Conservation (phyloP, 1,140 invertebrate genomes). For the Atta cephalotes region DNA sequence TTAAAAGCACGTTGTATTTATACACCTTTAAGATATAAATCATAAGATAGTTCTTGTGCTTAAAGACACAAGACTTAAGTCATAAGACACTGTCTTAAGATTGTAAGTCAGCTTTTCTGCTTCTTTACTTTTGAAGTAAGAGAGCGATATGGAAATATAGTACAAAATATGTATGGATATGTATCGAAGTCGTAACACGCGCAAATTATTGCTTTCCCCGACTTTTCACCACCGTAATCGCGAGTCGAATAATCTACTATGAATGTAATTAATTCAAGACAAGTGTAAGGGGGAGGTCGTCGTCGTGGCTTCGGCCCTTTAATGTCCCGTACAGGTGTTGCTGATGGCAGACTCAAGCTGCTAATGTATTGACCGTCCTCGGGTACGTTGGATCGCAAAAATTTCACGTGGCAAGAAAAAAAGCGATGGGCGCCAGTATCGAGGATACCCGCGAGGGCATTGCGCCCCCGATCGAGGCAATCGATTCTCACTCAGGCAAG, state of each 20-base stretch:
- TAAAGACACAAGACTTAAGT: too few species aligned
- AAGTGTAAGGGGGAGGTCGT: conserved; percentile 24
- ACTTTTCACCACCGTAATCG: conserved; percentile 37
- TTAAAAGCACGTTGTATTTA: too few species aligned
- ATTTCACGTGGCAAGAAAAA: conserved; percentile 35
- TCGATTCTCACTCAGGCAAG: conserved; percentile 59
- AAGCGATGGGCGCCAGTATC: conserved; percentile 28
- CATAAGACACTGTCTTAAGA: too few species aligned
- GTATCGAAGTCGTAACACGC: neutral
- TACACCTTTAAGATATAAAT: too few species aligned
- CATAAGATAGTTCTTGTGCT: too few species aligned
- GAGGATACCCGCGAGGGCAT: neutral
- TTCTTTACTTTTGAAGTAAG: too few species aligned
- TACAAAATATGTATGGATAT: neutral
- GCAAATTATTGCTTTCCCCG: conserved; percentile 1
- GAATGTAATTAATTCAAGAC: conserved; percentile 66
- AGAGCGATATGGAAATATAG: neutral
- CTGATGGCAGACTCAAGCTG: conserved; percentile 49
- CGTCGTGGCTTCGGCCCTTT: conserved; percentile 55
- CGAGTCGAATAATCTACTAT: conserved; percentile 51
- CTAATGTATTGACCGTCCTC: conserved; percentile 62
- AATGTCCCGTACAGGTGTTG: conserved; percentile 65
- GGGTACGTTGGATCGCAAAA: conserved; percentile 51
- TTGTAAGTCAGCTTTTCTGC: too few species aligned
- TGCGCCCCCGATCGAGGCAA: conserved; percentile 33